These are phyloP conservation scores for Drosophila navojoa DNA, from an alignment of 1,140 invertebrate genomes.

Conservation along the genomic window DNA sequence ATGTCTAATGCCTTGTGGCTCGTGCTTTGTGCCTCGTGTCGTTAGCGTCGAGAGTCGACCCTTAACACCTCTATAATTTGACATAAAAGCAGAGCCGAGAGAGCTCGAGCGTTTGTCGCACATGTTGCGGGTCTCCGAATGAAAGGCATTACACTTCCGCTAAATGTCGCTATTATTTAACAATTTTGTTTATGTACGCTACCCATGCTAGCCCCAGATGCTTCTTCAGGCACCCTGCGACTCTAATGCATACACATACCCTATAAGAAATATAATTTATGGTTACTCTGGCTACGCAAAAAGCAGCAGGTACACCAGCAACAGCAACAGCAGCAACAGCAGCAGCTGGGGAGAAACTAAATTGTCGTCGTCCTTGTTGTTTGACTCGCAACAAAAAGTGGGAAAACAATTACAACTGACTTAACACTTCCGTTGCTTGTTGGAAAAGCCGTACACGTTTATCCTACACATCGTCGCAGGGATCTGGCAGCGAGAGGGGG, in stretches of 20 bases:
- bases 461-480: not conserved
- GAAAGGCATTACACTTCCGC: slow-evolving; percentile 70
- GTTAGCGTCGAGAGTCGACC: slow-evolving; percentile 21
- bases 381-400: slow-evolving; percentile 64
- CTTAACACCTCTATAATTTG: slow-evolving; percentile 71
- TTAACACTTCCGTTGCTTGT: slow-evolving; percentile 82
- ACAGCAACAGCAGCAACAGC: too few species aligned
- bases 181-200: slow-evolving; percentile 72
- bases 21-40: not conserved
- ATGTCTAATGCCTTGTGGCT: too few species aligned
- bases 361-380: slow-evolving; percentile 59
- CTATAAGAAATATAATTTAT: slow-evolving; percentile 70
- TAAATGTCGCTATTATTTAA: slow-evolving; percentile 82
- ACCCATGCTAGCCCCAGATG: slow-evolving; percentile 35
- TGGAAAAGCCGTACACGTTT: slow-evolving; percentile 70
- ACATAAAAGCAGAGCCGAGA: slow-evolving; percentile 45
- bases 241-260: slow-evolving; percentile 8
- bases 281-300: slow-evolving; percentile 62
- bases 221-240: not conserved
- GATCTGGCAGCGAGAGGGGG: not conserved
- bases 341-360: slow-evolving; percentile 49
- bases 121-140: slow-evolving; percentile 63
- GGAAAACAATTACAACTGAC: slow-evolving; percentile 80
- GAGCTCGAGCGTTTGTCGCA: slow-evolving; percentile 69
- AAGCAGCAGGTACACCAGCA: too few species aligned